Base-by-base conservation (phyloP, 92 coral and sea anemone genomes). In the Epizoanthus fatuus region DNA sequence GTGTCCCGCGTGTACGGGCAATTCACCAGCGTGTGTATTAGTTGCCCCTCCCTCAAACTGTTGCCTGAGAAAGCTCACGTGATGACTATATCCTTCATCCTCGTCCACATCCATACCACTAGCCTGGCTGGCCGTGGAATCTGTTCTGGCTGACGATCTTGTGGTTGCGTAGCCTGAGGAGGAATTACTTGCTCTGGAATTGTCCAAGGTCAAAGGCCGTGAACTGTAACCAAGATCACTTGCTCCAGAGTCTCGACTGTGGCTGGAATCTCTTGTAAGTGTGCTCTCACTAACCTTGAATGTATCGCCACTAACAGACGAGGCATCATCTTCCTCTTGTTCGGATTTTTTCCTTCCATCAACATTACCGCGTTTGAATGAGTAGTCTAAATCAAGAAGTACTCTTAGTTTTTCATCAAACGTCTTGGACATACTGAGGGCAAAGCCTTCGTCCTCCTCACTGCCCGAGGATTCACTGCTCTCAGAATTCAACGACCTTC, bases 401-500 rank as follows among this genome's bases (percentile, higher is more conserved):
- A 91, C 86, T 82, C 93, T 90, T 13, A 97, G 84, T 86, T 97
- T 97, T 74, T 97, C 98, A 84, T 97, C 98, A 69, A 97, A 97
- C 7, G 97, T 92, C 89, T 90, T 93, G 13, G 98, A 95, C 96
- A 95, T 92, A 62, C 94, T 92, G 51, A 95, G 79, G 9, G 93
- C 91, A 4, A 89, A 90, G 16, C 86, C 80, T 63, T 86, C 94
- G 15, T 91, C 94, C 16, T 85, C 94, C 19, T 96, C 98, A 59
- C 96, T 93, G 19, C 94, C 92, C 3, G 99, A 91, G 12, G 92
- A 95, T 62, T 95, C 96, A 66, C 99, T 96, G 64, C 93, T 95
- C 64, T 77, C 82, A 51, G 98, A 95, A 25, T 93, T 92, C 45
- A 87, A 54, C 8, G 98, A 75, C 10, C 89, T 82, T 63, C 90